Percentiles rank a stretch among this genome's conserved stretches.
phyloP scores from a whole-genome alignment of 2,888 invertebrate species.

The Muschampia plurimacula region DNA sequence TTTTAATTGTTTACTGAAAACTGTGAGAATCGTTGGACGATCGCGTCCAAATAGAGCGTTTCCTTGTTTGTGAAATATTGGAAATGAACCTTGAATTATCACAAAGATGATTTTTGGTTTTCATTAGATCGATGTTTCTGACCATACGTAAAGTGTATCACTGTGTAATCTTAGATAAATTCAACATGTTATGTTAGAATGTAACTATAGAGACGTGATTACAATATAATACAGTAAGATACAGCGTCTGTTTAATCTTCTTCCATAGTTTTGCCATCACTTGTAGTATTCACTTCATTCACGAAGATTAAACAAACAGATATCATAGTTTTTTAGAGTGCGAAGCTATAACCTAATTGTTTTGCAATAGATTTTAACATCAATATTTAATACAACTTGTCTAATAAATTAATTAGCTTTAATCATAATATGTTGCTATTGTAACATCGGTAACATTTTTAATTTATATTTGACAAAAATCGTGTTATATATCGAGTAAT shows the following conservation, averaged over 20 bases:
- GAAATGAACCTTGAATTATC: constrained; percentile 67
- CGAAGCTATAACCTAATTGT: constrained; percentile 80
- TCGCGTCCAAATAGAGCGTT: constrained; percentile 77
- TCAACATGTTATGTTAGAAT: constrained; percentile 80
- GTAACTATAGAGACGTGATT: constrained; percentile 61
- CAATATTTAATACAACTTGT: constrained; percentile 68
- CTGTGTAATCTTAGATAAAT: constrained; percentile 81
- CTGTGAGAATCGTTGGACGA: constrained; percentile 77
- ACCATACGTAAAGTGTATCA: constrained; percentile 80
- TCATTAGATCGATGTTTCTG: constrained; percentile 77
- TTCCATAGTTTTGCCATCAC: constrained; percentile 42
- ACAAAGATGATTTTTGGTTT: constrained; percentile 69
- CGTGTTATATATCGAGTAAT: constrained; percentile 50
- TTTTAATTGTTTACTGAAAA: constrained; percentile 9
- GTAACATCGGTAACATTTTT: constrained; percentile 66
- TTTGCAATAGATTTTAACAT: constrained; percentile 82
- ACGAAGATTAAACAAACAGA: constrained; percentile 50
- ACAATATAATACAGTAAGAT: constrained; percentile 64
- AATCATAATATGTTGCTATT: constrained; percentile 76
- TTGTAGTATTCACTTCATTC: constrained; percentile 29
- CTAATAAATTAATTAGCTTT: constrained; percentile 76
- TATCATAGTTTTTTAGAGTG: constrained; percentile 76
- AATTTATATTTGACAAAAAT: constrained; percentile 63
- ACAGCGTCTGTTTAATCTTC: constrained; percentile 59
- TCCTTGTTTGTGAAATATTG: constrained; percentile 63